Evolutionary conservation across 2,113 vertebrate genomes (phyloP), one percentile per base, ranked within the genome.

Genomic region (Lagopus muta): DNA sequence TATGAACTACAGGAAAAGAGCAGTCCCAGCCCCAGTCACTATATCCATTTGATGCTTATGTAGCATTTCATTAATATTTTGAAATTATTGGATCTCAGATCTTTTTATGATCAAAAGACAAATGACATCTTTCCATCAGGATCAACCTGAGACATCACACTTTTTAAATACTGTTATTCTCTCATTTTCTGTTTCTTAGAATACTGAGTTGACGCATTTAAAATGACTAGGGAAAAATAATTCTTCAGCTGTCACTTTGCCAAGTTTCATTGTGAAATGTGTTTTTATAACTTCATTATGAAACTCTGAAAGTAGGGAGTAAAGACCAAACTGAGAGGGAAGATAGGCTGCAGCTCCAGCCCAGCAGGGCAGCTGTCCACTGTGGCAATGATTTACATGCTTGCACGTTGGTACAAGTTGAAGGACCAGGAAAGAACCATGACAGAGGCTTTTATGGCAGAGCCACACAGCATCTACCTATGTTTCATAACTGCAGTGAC

Each of bases 201-300:
- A 48, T 78, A 89, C 48, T 75, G 43, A 62, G 70, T 47, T 48
- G 54, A 90, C 88, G 58, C 16, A 6, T 93, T 84, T 94, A 36
- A 85, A 95, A 91, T 89, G 80, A 85, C n/a, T 45, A 66, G 28
- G 54, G 85, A 84, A 96, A 60, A 96, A 92, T 34, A 1, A 76
- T 88, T 89, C 55, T 48, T 86, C 64, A 30, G n/a, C 77, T 94
- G 73, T 67, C 73, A 82, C 54, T 90, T 82, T 66, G 70, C 83
- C 80, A 89, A 79, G 40, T 90, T 84, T 66, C 74, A 72, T 40
- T 57, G 36, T 48, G 40, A 92, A 93, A 82, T 82, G 52, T 42
- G 11, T 73, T 94, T 86, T 90, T 72, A 32, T 57, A 90, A 52
- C n/a, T 81, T 28, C 22, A 67, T 47, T 78, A 82, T 48, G 48